Conservation (phyloP, 1,140 invertebrate species). For the Zaprionus kolodkinae region DNA sequence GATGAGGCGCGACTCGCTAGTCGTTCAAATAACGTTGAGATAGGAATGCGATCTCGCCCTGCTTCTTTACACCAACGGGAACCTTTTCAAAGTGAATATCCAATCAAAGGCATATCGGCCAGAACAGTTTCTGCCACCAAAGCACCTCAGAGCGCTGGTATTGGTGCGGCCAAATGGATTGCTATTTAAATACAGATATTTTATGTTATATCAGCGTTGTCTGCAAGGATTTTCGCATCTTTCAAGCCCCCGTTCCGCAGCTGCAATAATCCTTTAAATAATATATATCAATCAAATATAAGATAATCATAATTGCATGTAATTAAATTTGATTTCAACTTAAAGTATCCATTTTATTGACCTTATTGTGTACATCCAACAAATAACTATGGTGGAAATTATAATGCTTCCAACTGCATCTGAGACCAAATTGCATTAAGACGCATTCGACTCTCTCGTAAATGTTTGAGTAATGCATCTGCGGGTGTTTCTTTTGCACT, state of each 20-base stretch:
- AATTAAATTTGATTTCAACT: not conserved
- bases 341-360: not conserved
- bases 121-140: not conserved
- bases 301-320: not conserved
- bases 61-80: not conserved
- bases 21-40: not conserved
- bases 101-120: not conserved
- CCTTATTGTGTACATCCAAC: not conserved
- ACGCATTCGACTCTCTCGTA: constrained; percentile 51
- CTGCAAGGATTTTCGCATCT: not conserved
- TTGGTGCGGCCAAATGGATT: not conserved
- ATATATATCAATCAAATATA: not conserved
- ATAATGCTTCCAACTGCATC: constrained; percentile 30
- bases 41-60: not conserved
- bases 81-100: not conserved
- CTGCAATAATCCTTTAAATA: not conserved
- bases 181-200: not conserved
- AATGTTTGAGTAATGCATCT: constrained; percentile 46
- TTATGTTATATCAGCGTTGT: not conserved
- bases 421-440: constrained; percentile 45
- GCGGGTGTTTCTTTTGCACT: not conserved
- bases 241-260: too few relatives aligned
- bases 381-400: not conserved
- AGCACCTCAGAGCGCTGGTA: not conserved
- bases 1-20: not conserved